phyloP scores from a whole-genome alignment of 2,797 vertebrate species.

The Octomys mimax region DNA sequence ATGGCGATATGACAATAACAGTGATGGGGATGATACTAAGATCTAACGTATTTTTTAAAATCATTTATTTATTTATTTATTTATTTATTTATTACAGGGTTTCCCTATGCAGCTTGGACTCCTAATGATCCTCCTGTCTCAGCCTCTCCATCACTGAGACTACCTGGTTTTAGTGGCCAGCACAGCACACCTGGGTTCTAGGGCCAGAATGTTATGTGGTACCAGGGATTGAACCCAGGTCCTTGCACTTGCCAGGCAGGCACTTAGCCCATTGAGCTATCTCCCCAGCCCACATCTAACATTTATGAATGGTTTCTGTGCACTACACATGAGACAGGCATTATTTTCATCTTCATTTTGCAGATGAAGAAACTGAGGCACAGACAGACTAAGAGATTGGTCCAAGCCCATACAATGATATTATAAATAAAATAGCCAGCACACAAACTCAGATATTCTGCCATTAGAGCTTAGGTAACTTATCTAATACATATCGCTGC shows the following conservation, averaged over 20 bases:
- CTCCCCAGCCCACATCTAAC: neutral
- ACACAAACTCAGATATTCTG: neutral
- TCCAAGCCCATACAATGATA: neutral
- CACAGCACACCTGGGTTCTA: too few relatives aligned
- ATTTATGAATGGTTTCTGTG: neutral
- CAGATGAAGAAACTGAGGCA: neutral
- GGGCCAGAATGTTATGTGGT: too few relatives aligned
- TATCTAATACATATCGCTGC: neutral
- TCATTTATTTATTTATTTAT: too few relatives aligned
- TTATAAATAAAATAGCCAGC: constrained; percentile 17
- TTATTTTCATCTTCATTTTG: neutral
- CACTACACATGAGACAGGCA: neutral
- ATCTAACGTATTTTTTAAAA: too few relatives aligned
- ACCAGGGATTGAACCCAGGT: too few relatives aligned
- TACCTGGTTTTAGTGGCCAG: too few relatives aligned
- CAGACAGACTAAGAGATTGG: neutral
- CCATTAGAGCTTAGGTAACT: neutral
- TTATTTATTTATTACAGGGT: too few relatives aligned
- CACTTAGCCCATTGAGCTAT: too few relatives aligned
- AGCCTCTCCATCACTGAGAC: too few relatives aligned
- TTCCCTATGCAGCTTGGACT: too few relatives aligned
- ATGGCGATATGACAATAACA: neutral
- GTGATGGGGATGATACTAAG: neutral
- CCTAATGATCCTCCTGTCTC: too few relatives aligned
- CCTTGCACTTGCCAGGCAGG: too few relatives aligned